A percentile compares a stretch with the other conserved stretches of the same genome.
Evolutionary conservation across 2,113 vertebrate species (phyloP).

Genomic region (Xiphorhynchus elegans): DNA sequence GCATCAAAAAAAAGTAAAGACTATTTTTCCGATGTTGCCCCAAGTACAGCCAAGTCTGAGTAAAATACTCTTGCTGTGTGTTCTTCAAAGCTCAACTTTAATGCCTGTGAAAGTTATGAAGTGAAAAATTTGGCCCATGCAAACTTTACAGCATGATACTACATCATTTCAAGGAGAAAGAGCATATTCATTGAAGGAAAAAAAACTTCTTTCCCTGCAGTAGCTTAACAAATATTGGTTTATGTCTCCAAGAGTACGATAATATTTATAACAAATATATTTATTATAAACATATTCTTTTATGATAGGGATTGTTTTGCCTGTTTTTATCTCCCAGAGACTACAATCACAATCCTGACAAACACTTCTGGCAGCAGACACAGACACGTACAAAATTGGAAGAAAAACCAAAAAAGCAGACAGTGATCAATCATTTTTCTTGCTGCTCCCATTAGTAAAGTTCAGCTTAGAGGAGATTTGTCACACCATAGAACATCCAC

Average conservation of each 20-base stretch:
- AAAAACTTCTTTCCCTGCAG: background rate
- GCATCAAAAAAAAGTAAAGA: background rate
- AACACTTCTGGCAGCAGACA: background rate
- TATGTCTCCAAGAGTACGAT: background rate
- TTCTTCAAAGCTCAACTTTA: constrained; percentile 14
- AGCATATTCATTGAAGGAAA: background rate
- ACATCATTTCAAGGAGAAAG: background rate
- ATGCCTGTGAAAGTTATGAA: constrained; percentile 32
- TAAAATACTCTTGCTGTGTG: constrained; percentile 13
- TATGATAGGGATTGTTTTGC: background rate
- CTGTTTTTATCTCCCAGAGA: background rate
- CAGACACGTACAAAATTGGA: background rate
- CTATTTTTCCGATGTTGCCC: background rate
- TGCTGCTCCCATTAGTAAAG: background rate
- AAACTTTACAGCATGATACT: background rate
- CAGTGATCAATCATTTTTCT: background rate
- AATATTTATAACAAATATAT: background rate
- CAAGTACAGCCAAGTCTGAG: background rate
- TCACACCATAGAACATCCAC: background rate
- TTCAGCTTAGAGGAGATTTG: background rate
- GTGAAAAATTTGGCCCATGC: background rate
- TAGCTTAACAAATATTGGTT: background rate
- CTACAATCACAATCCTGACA: background rate
- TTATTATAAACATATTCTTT: background rate
- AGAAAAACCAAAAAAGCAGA: background rate